A percentile compares a stretch with the other conserved stretches of the same genome.
Evolutionary conservation across 2,797 vertebrate species (phyloP).

Genomic region (Gallinago nigripennis): DNA sequence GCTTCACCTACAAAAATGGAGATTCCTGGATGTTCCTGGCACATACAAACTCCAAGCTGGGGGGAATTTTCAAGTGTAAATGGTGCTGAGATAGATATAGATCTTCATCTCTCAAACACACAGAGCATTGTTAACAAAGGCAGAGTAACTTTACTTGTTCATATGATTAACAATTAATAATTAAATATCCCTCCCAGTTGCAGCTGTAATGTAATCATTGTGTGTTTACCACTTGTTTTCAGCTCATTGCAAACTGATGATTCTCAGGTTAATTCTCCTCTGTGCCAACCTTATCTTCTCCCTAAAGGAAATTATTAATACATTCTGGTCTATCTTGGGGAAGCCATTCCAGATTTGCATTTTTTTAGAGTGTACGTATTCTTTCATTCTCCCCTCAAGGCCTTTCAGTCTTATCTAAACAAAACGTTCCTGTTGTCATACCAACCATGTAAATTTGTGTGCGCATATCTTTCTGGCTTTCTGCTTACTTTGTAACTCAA

Average conservation of each 20-base stretch:
- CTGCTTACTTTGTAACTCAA: not conserved
- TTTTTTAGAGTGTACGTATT: not conserved
- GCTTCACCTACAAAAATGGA: not conserved
- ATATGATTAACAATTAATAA: not conserved
- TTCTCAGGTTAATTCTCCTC: constrained; percentile 23
- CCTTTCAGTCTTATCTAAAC: constrained; percentile 61
- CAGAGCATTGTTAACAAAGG: not conserved
- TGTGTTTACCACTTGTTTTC: constrained; percentile 14
- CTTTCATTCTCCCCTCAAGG: constrained; percentile 28
- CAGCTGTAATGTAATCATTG: not conserved
- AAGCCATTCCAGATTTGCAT: not conserved
- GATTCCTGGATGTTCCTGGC: not conserved
- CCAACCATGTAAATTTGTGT: constrained; percentile 38
- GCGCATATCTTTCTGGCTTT: not conserved
- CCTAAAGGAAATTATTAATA: constrained; percentile 40
- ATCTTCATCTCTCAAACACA: not conserved
- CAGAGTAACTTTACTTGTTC: not conserved
- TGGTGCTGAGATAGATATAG: not conserved
- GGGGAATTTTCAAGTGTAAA: not conserved
- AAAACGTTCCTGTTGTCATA: constrained; percentile 64
- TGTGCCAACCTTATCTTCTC: constrained; percentile 13
- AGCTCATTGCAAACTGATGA: not conserved
- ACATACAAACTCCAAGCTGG: rapidly evolving
- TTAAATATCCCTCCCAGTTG: not conserved
- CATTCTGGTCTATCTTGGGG: constrained; percentile 6